Conservation (phyloP, 2,888 invertebrate genomes). For the Andrena flavipes region DNA sequence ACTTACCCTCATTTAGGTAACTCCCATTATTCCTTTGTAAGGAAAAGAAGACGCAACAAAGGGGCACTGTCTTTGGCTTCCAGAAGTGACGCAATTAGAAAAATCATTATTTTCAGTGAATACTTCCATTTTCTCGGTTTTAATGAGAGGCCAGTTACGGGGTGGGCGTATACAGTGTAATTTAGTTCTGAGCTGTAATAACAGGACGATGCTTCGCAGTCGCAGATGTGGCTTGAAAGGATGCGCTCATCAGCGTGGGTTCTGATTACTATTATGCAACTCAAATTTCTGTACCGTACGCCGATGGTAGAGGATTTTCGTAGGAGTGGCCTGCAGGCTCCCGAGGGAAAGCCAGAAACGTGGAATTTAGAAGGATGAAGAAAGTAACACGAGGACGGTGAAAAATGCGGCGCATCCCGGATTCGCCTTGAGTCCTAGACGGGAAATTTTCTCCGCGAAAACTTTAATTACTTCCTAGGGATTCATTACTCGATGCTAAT, state of each 20-base stretch:
- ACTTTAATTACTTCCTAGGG: conserved; percentile 83
- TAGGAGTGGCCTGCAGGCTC: conserved; percentile 9
- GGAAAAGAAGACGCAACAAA: conserved; percentile 1
- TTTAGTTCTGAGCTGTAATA: conserved; percentile 6
- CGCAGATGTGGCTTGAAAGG: conserved; percentile 20
- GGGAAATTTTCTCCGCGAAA: conserved; percentile 77
- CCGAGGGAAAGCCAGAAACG: conserved; percentile 52
- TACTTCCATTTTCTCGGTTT: not conserved
- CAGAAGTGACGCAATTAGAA: not conserved
- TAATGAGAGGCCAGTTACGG: not conserved
- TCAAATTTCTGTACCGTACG: conserved; percentile 11
- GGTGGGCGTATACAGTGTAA: not conserved
- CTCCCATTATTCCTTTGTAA: not conserved
- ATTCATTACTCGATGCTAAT: conserved; percentile 83
- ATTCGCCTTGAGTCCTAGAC: conserved; percentile 58
- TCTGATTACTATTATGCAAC: conserved; percentile 47
- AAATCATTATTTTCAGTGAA: not conserved
- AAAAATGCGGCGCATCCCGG: conserved; percentile 73
- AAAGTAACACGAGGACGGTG: conserved; percentile 58
- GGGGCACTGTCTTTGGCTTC: not conserved
- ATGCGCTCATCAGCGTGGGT: not conserved
- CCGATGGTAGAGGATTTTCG: conserved; percentile 1
- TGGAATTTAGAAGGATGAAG: conserved; percentile 48
- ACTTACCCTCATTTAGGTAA: conserved; percentile 5
- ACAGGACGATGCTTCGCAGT: conserved; percentile 1